phyloP scores from a whole-genome alignment of 2,888 invertebrate genomes.

The Gibbula magus region DNA sequence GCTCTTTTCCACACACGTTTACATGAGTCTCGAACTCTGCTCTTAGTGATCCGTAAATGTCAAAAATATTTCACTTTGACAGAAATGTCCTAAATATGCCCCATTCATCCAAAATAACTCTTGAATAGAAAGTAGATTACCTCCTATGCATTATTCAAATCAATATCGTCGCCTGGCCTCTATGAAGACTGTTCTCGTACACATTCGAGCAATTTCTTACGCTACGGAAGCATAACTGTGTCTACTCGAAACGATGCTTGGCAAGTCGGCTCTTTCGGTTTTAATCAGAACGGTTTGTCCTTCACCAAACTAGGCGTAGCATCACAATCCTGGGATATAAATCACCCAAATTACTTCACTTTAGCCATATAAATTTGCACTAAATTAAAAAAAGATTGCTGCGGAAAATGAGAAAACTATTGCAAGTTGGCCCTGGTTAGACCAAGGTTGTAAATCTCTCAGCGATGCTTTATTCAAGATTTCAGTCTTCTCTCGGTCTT shows the following conservation, averaged over 20 bases:
- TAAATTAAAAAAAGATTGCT: background rate
- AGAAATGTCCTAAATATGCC: too few relatives aligned
- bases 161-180: background rate
- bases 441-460: too few relatives aligned
- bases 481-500: too few relatives aligned
- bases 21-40: too few relatives aligned
- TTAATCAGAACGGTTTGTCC: conserved; percentile 10
- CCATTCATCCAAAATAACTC: background rate
- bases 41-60: too few relatives aligned
- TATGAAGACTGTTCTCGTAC: background rate
- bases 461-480: too few relatives aligned
- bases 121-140: background rate
- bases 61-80: too few relatives aligned
- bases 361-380: background rate
- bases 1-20: too few relatives aligned
- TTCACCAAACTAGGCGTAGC: background rate
- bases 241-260: background rate
- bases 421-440: too few relatives aligned
- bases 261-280: background rate
- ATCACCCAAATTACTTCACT: background rate
- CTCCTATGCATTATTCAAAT: background rate
- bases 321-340: background rate
- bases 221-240: background rate
- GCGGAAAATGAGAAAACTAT: background rate
- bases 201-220: background rate